A percentile compares a stretch with the other conserved stretches of the same genome.
phyloP scores from a whole-genome alignment of 2,113 vertebrate species.

The Thinocorus orbignyianus region DNA sequence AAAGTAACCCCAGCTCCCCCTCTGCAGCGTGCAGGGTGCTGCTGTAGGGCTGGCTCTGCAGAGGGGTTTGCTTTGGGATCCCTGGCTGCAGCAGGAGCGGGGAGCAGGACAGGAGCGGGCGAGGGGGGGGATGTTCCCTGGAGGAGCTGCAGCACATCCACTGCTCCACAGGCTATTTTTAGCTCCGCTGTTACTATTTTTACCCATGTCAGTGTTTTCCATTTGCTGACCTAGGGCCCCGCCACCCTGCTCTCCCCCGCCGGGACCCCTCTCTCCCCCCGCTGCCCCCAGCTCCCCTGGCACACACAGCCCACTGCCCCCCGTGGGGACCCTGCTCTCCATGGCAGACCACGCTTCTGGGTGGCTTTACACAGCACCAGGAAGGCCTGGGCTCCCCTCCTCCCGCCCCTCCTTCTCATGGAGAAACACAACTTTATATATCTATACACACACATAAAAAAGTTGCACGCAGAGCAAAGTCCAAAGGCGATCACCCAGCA shows the following conservation, averaged over 20 bases:
- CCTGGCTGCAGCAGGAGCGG: neutral
- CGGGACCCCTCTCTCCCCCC: neutral
- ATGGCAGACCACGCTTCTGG: neutral
- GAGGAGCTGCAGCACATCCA: slow-evolving; percentile 49
- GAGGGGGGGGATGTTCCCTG: neutral
- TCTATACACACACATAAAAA: neutral
- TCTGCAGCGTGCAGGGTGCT: neutral
- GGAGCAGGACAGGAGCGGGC: neutral
- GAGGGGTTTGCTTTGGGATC: slow-evolving; percentile 14
- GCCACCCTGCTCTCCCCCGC: neutral
- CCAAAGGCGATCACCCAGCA: neutral
- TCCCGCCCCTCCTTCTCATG: neutral
- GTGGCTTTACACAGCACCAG: neutral
- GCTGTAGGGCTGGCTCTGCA: neutral
- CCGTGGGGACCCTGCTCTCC: neutral
- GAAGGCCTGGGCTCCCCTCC: neutral
- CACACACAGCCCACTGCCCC: neutral
- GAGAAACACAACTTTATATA: neutral
- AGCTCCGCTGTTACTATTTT: slow-evolving; percentile 65
- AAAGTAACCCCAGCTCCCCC: neutral
- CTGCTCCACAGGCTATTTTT: slow-evolving; percentile 69
- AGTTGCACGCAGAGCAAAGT: slow-evolving; percentile 33
- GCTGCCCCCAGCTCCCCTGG: neutral
- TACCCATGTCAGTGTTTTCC: slow-evolving; percentile 65
- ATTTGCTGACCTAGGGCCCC: slow-evolving; percentile 59